Percentiles rank a stretch among this genome's conserved stretches.
Evolutionary conservation across 2,888 invertebrate genomes (phyloP).

Genomic region (Drosophila antonietae): DNA sequence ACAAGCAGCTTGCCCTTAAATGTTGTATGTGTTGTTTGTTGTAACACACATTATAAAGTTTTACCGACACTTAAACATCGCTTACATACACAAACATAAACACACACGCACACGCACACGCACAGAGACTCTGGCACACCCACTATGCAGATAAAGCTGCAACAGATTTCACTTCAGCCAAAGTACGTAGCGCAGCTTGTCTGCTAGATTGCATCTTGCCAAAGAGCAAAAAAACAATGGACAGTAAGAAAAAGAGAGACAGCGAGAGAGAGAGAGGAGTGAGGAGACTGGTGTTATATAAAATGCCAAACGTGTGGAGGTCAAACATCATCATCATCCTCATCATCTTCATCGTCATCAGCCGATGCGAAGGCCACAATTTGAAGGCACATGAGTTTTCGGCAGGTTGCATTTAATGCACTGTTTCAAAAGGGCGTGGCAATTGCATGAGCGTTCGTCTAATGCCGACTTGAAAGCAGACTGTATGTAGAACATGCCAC

Average conservation of each 20-base stretch:
- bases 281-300: neutral
- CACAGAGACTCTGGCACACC: slow-evolving; percentile 4
- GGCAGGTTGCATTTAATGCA: slow-evolving; percentile 21
- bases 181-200: slow-evolving; percentile 14
- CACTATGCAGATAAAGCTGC: slow-evolving; percentile 38
- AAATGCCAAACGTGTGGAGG: slow-evolving; percentile 27
- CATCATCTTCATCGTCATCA: slow-evolving; percentile 20
- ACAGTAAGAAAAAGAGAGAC: neutral
- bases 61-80: slow-evolving; percentile 65
- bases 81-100: slow-evolving; percentile 55
- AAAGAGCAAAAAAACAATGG: slow-evolving; percentile 39
- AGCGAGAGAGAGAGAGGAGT: neutral
- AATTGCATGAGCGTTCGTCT: neutral
- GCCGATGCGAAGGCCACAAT: slow-evolving; percentile 34
- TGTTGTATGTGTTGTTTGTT: slow-evolving; percentile 42
- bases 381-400: slow-evolving; percentile 40
- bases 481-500: slow-evolving; percentile 8
- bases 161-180: slow-evolving; percentile 42
- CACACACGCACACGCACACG: slow-evolving; percentile 22
- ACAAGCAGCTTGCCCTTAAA: neutral
- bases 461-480: neutral
- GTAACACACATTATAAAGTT: slow-evolving; percentile 74
- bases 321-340: slow-evolving; percentile 36
- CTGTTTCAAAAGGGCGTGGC: slow-evolving; percentile 14
- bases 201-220: slow-evolving; percentile 51